phyloP scores from a whole-genome alignment of 2,797 vertebrate genomes.

The Cuculus canorus region DNA sequence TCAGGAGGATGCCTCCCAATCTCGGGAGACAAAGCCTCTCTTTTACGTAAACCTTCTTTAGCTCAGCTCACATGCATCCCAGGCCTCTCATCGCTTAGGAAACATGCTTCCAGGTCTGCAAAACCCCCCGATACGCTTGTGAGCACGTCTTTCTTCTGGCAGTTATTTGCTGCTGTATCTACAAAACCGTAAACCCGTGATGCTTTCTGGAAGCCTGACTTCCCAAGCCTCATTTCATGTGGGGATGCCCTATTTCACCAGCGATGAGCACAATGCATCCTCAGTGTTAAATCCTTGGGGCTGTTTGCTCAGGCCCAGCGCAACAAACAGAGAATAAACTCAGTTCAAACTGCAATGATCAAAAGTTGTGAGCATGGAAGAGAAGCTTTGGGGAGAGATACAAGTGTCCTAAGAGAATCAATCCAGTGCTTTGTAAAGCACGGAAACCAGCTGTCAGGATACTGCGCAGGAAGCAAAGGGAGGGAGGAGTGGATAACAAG shows the following conservation, averaged over 20 bases:
- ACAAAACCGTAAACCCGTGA: neutral
- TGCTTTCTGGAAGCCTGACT: neutral
- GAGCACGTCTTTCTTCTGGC: neutral
- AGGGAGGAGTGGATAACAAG: neutral
- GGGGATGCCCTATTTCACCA: neutral
- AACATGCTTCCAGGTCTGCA: neutral
- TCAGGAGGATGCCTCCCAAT: neutral
- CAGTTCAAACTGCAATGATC: accelerated
- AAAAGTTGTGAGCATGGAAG: accelerated
- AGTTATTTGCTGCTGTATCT: neutral
- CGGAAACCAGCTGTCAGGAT: neutral
- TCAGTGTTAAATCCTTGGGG: neutral
- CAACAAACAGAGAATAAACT: neutral
- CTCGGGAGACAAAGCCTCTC: neutral
- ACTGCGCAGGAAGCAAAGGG: accelerated
- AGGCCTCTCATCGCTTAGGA: neutral
- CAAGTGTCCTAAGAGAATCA: accelerated
- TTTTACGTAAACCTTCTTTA: neutral
- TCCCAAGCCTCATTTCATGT: neutral
- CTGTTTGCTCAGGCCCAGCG: neutral
- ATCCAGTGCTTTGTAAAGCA: neutral
- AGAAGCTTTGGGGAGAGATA: neutral
- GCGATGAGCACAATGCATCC: neutral
- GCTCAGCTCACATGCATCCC: neutral
- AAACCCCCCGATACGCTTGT: neutral